These are phyloP conservation scores for Carposina sasakii DNA, from an alignment of 1,140 invertebrate species.

Conservation along the genomic window DNA sequence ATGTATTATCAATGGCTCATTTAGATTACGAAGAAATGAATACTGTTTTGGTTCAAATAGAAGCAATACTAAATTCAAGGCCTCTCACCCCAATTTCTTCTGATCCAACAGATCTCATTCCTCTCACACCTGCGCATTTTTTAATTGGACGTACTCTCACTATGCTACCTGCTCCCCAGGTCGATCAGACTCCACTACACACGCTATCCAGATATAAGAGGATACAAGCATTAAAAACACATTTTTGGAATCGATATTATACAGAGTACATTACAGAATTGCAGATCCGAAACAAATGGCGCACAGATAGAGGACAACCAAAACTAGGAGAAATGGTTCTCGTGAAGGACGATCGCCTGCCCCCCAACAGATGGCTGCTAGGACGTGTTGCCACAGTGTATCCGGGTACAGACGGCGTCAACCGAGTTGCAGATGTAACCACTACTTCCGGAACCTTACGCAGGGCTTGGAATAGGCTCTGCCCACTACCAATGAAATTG, in stretches of 20 bases:
- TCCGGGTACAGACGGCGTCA: slow-evolving; percentile 17
- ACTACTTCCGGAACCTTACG: not conserved
- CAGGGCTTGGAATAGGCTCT: not conserved
- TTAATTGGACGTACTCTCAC: slow-evolving; percentile 2
- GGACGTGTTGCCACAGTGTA: slow-evolving; percentile 12
- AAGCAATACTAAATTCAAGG: slow-evolving; percentile 38
- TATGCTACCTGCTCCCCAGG: not conserved
- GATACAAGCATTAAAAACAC: not conserved
- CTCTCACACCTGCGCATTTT: slow-evolving; percentile 29
- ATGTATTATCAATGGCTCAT: slow-evolving; percentile 12
- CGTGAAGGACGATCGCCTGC: slow-evolving; percentile 1
- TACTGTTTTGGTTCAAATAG: slow-evolving; percentile 27
- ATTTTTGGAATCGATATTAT: slow-evolving; percentile 4
- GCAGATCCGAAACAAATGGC: not conserved
- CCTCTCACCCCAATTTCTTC: slow-evolving; percentile 30
- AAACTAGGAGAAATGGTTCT: not conserved
- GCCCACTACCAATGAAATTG: not conserved
- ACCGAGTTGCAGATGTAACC: slow-evolving; percentile 16
- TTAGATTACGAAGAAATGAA: slow-evolving; percentile 27
- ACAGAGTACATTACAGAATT: slow-evolving; percentile 4
- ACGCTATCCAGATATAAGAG: not conserved
- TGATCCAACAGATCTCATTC: slow-evolving; percentile 27
- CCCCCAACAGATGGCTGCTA: slow-evolving; percentile 6
- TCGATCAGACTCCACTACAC: not conserved
- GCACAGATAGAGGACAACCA: not conserved